Base-by-base conservation (phyloP, 2,113 vertebrate genomes). In the Rhizomys pruinosus region DNA sequence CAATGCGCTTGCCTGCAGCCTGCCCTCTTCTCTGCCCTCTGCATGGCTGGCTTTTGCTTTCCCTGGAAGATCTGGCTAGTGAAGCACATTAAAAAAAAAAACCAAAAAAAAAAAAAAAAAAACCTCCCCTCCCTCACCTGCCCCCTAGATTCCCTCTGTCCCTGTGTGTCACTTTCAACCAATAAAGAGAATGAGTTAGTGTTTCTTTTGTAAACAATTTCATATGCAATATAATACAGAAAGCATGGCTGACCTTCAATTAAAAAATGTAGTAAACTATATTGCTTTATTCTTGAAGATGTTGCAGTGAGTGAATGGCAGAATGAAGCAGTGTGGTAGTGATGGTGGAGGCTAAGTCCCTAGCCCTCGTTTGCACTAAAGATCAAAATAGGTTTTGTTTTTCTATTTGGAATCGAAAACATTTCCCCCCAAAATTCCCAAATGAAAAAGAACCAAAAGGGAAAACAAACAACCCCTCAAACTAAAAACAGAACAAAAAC, bases 131-230 rank as follows among this genome's bases (percentile, higher is more conserved):
- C 71, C 88, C 52, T 69, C 25, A 19, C 80, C 76, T 37, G 7
- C 25, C 81, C 85, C 94, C 77, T n/a, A 79, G 64, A 57, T 73
- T 95, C 89, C 80, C 87, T 95, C 96, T 87, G 91, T 96, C 93
- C 94, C 93, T 97, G 96, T 39, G 96, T 97, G 97, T 97, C 97
- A 97, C 97, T 93, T 95, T 97, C 97, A 97, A 97, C 96, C 95
- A 93, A 98, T 96, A 97, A 98, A 98, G 97, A 98, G 97, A 98
- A 98, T 94, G 98, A 98, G 97, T 98, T 98, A 98, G 98, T 98
- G 98, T 98, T 94, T 96, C 97, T 94, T 98, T 98, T 98, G 98
- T 98, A 98, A 98, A 98, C 98, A 98, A 98, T 98, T 98, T 98
- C 97, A 97, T 98, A 98, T 97, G 98, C 98, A 98, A 97, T 98